These are phyloP conservation scores for Stomatorhinus ivindoensis DNA, from an alignment of 2,113 vertebrate genomes.

Conservation along the genomic window DNA sequence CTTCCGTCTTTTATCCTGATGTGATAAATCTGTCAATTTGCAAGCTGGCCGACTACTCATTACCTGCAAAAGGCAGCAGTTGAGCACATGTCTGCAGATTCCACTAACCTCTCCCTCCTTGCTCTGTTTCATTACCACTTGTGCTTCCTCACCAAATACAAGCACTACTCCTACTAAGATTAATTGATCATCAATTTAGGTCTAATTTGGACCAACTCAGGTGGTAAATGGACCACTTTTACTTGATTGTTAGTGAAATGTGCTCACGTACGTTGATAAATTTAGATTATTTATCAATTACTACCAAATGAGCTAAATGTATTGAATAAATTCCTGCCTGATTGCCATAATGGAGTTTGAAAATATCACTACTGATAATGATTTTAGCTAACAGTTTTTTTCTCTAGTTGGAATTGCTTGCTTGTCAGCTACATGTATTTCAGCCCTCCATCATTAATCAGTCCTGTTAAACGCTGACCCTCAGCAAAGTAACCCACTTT, in stretches of 20 bases:
- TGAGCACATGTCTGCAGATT: constrained; percentile 85
- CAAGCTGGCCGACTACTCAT: constrained; percentile 82
- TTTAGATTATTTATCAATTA: constrained; percentile 99
- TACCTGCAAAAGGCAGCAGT: constrained; percentile 74
- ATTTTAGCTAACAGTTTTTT: constrained; percentile 98
- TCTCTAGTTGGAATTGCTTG: constrained; percentile 91
- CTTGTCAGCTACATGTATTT: constrained; percentile 91
- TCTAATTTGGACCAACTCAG: constrained; percentile 99
- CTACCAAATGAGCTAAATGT: constrained; percentile 99
- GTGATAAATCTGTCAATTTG: constrained; percentile 78
- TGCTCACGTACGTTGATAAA: constrained; percentile 99
- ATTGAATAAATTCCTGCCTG: constrained; percentile 99
- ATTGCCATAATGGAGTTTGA: constrained; percentile 99
- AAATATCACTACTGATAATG: constrained; percentile 99
- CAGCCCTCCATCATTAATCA: constrained; percentile 99
- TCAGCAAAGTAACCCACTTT: constrained; percentile 93
- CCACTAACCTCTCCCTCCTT: constrained; percentile 88
- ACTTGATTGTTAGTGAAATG: constrained; percentile 99
- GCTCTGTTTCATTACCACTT: constrained; percentile 88
- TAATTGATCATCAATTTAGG: constrained; percentile 99
- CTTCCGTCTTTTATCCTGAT: constrained; percentile 75
- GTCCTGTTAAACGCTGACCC: constrained; percentile 95
- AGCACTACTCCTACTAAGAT: constrained; percentile 96
- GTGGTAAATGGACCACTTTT: constrained; percentile 99
- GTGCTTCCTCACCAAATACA: constrained; percentile 92